Conservation (phyloP, 2,888 invertebrate genomes). For the Lymantria dispar region DNA sequence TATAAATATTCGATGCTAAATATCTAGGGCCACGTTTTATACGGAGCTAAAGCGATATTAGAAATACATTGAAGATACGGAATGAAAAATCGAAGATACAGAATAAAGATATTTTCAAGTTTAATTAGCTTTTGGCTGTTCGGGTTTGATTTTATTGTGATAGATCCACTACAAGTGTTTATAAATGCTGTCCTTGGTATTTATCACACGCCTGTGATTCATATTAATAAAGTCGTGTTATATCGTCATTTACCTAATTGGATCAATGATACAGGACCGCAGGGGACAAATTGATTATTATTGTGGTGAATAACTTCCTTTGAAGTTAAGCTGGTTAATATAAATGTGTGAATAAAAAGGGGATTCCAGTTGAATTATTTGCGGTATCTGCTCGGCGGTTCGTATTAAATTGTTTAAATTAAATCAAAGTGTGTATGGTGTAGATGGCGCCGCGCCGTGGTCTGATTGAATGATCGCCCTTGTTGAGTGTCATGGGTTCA, state of each 20-base stretch:
- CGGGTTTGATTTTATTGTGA: too few species aligned
- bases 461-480: too few species aligned
- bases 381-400: neutral
- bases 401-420: neutral
- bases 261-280: conserved; percentile 13
- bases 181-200: conserved; percentile 3
- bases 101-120: too few species aligned
- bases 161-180: neutral
- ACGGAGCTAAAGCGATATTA: too few species aligned
- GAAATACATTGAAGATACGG: too few species aligned
- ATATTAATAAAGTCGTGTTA: conserved; percentile 8
- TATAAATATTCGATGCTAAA: too few species aligned
- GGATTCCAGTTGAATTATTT: neutral
- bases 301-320: conserved; percentile 21
- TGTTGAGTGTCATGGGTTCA: too few species aligned
- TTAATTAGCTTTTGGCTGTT: too few species aligned
- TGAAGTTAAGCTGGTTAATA: conserved; percentile 12
- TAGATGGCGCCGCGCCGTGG: too few species aligned
- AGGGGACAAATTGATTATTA: conserved; percentile 24
- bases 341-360: conserved; percentile 11
- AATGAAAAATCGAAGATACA: too few species aligned
- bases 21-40: too few species aligned
- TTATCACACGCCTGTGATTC: conserved; percentile 20
- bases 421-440: neutral
- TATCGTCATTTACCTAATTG: conserved; percentile 20